Conservation (phyloP, 2,888 invertebrate species). For the Brachyptera risi region DNA sequence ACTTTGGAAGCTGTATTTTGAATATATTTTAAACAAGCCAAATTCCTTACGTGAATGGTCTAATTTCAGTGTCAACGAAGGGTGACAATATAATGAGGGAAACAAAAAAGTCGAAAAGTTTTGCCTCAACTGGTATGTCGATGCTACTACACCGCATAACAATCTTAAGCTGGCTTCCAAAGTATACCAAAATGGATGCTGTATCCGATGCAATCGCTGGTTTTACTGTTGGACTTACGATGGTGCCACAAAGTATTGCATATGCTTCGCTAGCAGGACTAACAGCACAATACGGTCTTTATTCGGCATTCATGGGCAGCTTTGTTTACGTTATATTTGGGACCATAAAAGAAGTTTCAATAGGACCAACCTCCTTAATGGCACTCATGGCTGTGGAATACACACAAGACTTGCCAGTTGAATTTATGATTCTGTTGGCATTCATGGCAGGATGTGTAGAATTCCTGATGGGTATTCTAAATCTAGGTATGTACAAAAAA, state of each 20-base stretch:
- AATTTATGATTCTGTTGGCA: constrained; percentile 69
- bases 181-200: constrained; percentile 63
- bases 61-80: no score
- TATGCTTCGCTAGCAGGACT: constrained; percentile 83
- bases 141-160: constrained; percentile 30
- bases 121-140: background rate
- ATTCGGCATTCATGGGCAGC: constrained; percentile 86
- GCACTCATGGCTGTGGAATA: constrained; percentile 76
- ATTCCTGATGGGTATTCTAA: constrained; percentile 74
- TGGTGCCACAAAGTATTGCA: constrained; percentile 91
- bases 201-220: constrained; percentile 84
- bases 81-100: no score
- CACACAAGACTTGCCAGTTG: constrained; percentile 62
- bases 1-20: no score
- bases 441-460: constrained; percentile 76
- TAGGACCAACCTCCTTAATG: constrained; percentile 93
- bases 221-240: constrained; percentile 81
- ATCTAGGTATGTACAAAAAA: no score
- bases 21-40: no score
- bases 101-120: no score
- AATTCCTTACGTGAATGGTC: no score
- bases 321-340: constrained; percentile 85
- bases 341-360: constrained; percentile 53
- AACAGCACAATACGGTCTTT: constrained; percentile 82
- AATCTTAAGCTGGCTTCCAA: constrained; percentile 50